Base-by-base conservation (phyloP, 2,113 vertebrate genomes). In the Sylvilagus bachmani region DNA sequence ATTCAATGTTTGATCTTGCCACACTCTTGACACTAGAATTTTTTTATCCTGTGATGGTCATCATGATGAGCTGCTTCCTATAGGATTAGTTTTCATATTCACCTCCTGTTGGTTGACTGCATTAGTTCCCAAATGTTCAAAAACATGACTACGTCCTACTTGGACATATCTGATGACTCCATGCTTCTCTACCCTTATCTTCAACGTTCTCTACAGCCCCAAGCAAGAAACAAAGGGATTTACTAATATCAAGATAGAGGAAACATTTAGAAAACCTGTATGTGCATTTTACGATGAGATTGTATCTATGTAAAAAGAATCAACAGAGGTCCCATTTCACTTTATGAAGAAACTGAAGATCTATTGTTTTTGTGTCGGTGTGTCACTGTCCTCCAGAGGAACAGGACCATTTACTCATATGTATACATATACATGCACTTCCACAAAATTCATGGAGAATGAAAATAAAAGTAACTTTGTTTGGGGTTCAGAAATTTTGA, bases 81-180 rank as follows among this genome's bases (percentile, higher is more conserved):
- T n/a, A n/a, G 36, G 22, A 36, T 84, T 90, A 62, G 31, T 84
- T 90, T 93, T 96, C 21, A 51, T 22, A 36, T 66, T 84, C 10
- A 21, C 19, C 21, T 93, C 83, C 24, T 79, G 31, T 33, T 86
- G 29, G 10, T 70, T 92, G 89, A 90, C 21, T 25, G 10, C 62
- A 0, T 90, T 82, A 78, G 27, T 82, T 95, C 71, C 29, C 19
- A 79, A 69, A 83, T 9, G 22, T 79, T 77, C 22, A 6, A 29
- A 89, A 78, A 77, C 4, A 44, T 70, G 19, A 49, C 51, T 86
- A 80, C 71, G 27, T 93, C 77, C 83, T 75, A 64, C 9, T 78
- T 90, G 67, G 25, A 62, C 6, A 66, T 74, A 87, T 17, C 58
- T 89, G 49, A 38, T 67, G 49, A 87, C 62, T 94, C 17, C 10